Evolutionary conservation across 2,888 invertebrate genomes (phyloP).

Genomic region (Drosophila incognita): DNA sequence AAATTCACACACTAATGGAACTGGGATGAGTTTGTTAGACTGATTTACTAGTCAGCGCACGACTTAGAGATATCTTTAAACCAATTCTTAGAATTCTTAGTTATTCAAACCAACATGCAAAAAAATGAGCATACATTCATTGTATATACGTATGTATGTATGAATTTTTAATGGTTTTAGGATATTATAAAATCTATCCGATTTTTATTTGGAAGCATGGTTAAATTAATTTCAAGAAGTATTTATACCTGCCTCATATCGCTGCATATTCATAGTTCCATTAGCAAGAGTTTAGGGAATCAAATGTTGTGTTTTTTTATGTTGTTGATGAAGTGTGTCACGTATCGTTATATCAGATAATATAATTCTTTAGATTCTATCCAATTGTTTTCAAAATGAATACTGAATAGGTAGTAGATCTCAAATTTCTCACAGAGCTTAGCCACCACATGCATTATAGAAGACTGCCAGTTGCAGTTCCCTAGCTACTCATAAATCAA

Average conservation of each 20-base stretch:
- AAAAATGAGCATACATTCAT: neutral
- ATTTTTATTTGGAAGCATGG: neutral
- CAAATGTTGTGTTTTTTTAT: neutral
- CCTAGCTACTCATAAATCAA: conserved; percentile 48
- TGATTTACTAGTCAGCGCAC: neutral
- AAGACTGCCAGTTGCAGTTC: conserved; percentile 31
- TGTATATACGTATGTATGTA: neutral
- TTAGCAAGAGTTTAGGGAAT: neutral
- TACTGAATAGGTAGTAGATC: conserved; percentile 3
- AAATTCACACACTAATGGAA: neutral
- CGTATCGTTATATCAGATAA: neutral
- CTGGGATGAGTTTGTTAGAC: neutral
- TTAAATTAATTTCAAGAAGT: neutral
- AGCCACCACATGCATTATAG: conserved; percentile 16
- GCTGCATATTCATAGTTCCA: neutral
- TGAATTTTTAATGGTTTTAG: neutral
- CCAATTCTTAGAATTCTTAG: neutral
- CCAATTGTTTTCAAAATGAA: neutral
- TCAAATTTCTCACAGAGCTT: conserved; percentile 51
- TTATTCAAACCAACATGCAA: neutral
- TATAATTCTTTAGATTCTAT: neutral
- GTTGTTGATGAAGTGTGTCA: neutral
- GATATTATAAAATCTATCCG: too few relatives aligned
- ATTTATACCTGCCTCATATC: neutral
- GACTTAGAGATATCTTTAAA: neutral